Percentiles rank a stretch among this genome's conserved stretches.
These are phyloP conservation scores for Euzetes globulus DNA, from an alignment of 2,888 invertebrate species.

Conservation along the genomic window DNA sequence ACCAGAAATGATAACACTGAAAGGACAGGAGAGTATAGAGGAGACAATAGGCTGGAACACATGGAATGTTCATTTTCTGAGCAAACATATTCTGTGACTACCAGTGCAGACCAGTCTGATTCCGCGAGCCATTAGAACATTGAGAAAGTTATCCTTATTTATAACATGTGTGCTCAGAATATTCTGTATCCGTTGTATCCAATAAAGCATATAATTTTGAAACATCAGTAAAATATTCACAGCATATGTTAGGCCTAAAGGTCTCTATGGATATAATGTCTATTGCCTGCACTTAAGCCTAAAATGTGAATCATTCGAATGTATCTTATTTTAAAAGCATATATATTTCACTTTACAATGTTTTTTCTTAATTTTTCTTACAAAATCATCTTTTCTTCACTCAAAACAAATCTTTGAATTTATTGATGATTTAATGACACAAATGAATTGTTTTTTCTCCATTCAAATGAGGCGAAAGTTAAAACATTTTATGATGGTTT, in stretches of 20 bases:
- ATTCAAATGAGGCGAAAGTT: no score
- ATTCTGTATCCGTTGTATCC: neutral
- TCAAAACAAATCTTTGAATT: no score
- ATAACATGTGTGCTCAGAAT: neutral
- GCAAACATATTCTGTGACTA: neutral
- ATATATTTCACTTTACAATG: no score
- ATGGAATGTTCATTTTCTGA: constrained; percentile 1
- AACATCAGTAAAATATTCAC: neutral
- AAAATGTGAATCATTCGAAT: neutral
- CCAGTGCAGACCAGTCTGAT: no score
- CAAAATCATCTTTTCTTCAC: no score
- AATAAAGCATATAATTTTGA: neutral
- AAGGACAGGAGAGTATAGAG: neutral
- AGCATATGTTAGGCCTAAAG: neutral
- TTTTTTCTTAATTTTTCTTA: no score
- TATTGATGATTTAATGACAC: no score
- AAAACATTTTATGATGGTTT: no score
- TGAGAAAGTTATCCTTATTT: no score
- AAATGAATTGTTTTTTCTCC: no score
- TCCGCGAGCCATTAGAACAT: no score
- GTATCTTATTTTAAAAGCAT: no score
- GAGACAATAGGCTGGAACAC: neutral
- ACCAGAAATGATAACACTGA: neutral
- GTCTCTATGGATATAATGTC: neutral
- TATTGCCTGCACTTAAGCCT: neutral